Conservation (phyloP, 2,888 invertebrate genomes). For the Drosophila antonietae region DNA sequence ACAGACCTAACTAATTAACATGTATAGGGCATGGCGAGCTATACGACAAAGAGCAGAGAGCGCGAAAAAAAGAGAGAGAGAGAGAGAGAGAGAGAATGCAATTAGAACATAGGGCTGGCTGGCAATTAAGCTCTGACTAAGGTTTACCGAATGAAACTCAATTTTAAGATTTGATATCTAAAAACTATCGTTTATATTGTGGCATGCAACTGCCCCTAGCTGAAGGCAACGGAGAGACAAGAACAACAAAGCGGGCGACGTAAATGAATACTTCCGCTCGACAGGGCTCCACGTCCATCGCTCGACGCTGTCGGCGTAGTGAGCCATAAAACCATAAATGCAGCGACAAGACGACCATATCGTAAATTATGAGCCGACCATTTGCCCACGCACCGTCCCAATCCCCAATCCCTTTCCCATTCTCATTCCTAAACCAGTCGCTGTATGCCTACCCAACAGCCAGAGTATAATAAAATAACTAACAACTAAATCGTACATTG, state of each 20-base stretch:
- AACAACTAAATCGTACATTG: constrained; percentile 76
- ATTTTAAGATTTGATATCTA: constrained; percentile 55
- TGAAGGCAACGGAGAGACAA: constrained; percentile 16
- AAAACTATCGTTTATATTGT: constrained; percentile 43
- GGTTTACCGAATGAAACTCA: constrained; percentile 42
- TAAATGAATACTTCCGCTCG: constrained; percentile 74
- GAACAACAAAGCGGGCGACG: constrained; percentile 44
- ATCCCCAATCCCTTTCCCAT: constrained; percentile 5
- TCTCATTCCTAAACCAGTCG: constrained; percentile 2
- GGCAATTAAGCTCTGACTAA: constrained; percentile 38
- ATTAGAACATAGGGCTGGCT: constrained; percentile 21
- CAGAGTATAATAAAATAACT: constrained; percentile 62
- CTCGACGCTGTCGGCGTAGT: constrained; percentile 50
- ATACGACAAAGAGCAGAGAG: constrained; percentile 24
- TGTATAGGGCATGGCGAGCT: constrained; percentile 35
- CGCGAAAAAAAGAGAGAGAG: constrained; percentile 7
- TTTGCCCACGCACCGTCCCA: constrained; percentile 60
- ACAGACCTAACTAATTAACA: constrained; percentile 67
- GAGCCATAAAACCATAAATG: constrained; percentile 78
- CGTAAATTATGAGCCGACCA: constrained; percentile 68
- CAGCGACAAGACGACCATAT: constrained; percentile 72
- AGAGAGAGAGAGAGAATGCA: background rate
- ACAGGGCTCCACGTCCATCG: constrained; percentile 33
- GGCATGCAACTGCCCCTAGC: constrained; percentile 38
- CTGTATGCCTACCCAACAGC: constrained; percentile 20